A percentile compares a stretch with the other conserved stretches of the same genome.
phyloP scores from a whole-genome alignment of 2,797 vertebrate genomes.

The Tympanoctomys barrerae region DNA sequence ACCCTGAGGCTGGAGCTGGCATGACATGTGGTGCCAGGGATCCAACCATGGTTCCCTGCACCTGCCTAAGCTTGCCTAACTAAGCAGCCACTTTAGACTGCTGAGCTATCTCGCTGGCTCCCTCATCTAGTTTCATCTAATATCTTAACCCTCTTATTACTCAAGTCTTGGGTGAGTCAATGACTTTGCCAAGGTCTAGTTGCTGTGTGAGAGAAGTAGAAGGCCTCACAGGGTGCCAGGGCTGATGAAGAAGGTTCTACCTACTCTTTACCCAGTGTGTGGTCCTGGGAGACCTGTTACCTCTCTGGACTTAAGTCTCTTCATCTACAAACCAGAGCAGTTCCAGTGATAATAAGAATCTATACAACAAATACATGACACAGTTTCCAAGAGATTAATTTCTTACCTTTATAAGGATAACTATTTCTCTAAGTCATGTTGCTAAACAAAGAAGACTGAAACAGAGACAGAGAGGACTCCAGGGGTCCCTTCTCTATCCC shows the following conservation, averaged over 20 bases:
- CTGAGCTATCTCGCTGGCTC: no score
- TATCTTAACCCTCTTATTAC: background rate
- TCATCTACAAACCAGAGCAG: slow-evolving; percentile 13
- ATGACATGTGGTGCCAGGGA: no score
- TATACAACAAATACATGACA: background rate
- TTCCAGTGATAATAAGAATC: background rate
- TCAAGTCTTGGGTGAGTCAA: background rate
- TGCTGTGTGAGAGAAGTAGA: background rate
- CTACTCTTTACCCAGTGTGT: background rate
- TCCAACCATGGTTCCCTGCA: no score
- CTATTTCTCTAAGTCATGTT: background rate
- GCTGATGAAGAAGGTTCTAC: background rate
- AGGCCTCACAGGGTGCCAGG: background rate
- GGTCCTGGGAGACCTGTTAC: background rate
- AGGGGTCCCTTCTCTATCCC: background rate
- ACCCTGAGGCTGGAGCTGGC: no score
- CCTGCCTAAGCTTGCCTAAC: no score
- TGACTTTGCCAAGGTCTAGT: slow-evolving; percentile 6
- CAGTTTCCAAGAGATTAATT: background rate
- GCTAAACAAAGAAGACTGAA: background rate
- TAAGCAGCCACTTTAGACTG: no score
- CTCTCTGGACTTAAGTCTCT: background rate
- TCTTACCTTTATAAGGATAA: background rate
- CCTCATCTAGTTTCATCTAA: background rate
- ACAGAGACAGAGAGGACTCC: background rate